Percentiles rank a stretch among this genome's conserved stretches.
These are phyloP conservation scores for Oncorhynchus gorbuscha DNA, from an alignment of 2,113 vertebrate genomes.

Conservation along the genomic window DNA sequence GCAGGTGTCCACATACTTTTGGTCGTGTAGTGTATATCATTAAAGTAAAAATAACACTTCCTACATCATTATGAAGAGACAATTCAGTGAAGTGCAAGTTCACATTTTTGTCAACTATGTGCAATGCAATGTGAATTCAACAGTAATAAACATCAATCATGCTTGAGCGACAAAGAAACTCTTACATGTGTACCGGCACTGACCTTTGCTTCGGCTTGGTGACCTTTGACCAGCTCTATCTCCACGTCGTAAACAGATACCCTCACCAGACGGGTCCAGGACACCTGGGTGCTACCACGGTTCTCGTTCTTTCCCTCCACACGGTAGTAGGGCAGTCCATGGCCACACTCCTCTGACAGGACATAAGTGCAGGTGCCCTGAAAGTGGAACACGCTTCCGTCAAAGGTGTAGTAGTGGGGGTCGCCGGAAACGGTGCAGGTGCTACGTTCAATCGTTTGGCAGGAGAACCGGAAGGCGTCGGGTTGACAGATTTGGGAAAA, in stretches of 20 bases:
- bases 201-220: conserved; percentile 46
- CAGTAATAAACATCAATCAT: too few relatives aligned
- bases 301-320: conserved; percentile 63
- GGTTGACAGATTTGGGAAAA: conserved; percentile 52
- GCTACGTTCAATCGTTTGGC: conserved; percentile 44
- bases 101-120: too few relatives aligned
- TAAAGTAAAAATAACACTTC: too few relatives aligned
- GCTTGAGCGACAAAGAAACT: too few relatives aligned
- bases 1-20: too few relatives aligned
- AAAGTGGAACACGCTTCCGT: conserved; percentile 48
- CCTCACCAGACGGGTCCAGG: conserved; percentile 56
- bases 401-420: conserved; percentile 70
- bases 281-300: conserved; percentile 39
- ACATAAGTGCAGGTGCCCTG: conserved; percentile 62
- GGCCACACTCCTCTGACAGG: conserved; percentile 59
- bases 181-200: neutral
- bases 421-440: conserved; percentile 63
- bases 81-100: too few relatives aligned
- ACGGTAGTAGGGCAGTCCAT: conserved; percentile 34
- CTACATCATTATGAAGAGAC: neutral
- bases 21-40: too few relatives aligned
- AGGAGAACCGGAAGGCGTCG: conserved; percentile 40
- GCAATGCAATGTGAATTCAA: too few relatives aligned
- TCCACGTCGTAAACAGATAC: conserved; percentile 50
- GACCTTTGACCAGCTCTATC: conserved; percentile 51